phyloP scores from a whole-genome alignment of 64 coral and sea anemone species.

The Stylophora pistillata region DNA sequence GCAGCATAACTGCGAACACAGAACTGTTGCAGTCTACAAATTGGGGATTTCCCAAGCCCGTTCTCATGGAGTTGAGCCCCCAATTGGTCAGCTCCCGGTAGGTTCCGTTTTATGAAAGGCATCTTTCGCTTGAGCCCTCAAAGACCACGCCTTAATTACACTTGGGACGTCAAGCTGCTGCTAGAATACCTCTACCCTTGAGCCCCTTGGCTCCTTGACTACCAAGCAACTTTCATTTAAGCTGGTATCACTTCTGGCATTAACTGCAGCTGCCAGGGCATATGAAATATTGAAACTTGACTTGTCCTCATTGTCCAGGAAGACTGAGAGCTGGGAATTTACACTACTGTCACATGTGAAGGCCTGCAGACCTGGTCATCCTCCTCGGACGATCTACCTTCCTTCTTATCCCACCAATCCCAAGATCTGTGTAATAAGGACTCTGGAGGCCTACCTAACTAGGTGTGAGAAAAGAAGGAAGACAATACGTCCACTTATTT shows the following conservation, averaged over 20 bases:
- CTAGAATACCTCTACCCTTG: neutral
- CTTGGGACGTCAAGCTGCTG: neutral
- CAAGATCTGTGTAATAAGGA: constrained; percentile 12
- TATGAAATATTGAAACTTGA: constrained; percentile 27
- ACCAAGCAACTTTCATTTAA: constrained; percentile 9
- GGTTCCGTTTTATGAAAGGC: constrained; percentile 8
- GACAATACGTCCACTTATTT: constrained; percentile 3
- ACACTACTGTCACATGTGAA: constrained; percentile 5
- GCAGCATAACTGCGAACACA: neutral
- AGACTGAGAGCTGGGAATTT: neutral
- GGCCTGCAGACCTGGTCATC: constrained; percentile 4
- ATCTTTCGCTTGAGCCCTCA: constrained; percentile 12
- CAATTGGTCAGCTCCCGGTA: neutral
- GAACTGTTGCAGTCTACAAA: constrained; percentile 20
- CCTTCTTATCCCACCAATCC: neutral
- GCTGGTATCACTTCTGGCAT: constrained; percentile 4
- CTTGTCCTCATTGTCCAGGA: neutral
- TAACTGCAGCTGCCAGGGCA: too few species aligned
- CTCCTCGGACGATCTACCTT: neutral
- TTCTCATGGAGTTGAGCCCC: neutral
- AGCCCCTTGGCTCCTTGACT: constrained; percentile 4
- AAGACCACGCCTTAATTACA: neutral
- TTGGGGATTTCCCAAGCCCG: constrained; percentile 1
- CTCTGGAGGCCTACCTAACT: neutral
- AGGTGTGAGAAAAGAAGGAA: neutral